These are phyloP conservation scores for Aplocera efformata DNA, from an alignment of 2,888 invertebrate species.

Conservation along the genomic window DNA sequence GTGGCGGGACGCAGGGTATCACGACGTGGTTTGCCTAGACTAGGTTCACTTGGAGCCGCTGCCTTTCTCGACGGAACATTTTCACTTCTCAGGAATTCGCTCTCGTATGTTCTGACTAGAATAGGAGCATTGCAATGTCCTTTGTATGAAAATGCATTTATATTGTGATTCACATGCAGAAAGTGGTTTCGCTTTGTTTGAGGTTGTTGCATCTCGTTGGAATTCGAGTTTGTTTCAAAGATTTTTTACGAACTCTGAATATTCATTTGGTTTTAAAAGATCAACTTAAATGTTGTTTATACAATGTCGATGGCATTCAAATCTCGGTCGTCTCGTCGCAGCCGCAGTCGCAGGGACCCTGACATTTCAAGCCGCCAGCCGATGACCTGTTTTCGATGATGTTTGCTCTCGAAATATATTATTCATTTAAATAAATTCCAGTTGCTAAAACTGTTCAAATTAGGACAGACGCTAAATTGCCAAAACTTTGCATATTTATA, in stretches of 20 bases:
- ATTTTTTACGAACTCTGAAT: too few relatives aligned
- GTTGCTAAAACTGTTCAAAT: conserved; percentile 28
- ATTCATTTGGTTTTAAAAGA: neutral
- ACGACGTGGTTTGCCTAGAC: conserved; percentile 74
- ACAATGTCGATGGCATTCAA: conserved; percentile 50
- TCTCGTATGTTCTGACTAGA: conserved; percentile 28
- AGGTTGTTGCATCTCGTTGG: neutral
- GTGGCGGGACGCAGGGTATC: conserved; percentile 44
- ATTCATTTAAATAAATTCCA: conserved; percentile 40
- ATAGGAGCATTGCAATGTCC: conserved; percentile 23
- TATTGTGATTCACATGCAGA: conserved; percentile 1
- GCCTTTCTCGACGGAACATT: conserved; percentile 40
- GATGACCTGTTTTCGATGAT: conserved; percentile 54
- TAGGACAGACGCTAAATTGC: conserved; percentile 29
- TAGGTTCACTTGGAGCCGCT: conserved; percentile 38
- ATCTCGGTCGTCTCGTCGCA: conserved; percentile 38
- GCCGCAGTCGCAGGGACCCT: conserved; percentile 51
- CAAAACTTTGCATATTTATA: conserved; percentile 19
- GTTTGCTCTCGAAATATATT: conserved; percentile 41
- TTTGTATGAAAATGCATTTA: conserved; percentile 16
- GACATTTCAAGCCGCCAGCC: conserved; percentile 63
- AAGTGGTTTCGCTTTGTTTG: neutral
- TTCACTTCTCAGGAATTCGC: conserved; percentile 36
- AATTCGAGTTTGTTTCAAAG: too few relatives aligned
- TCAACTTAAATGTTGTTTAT: conserved; percentile 16